Evolutionary conservation across 2,113 vertebrate species (phyloP).

Genomic region (Oncorhynchus keta): DNA sequence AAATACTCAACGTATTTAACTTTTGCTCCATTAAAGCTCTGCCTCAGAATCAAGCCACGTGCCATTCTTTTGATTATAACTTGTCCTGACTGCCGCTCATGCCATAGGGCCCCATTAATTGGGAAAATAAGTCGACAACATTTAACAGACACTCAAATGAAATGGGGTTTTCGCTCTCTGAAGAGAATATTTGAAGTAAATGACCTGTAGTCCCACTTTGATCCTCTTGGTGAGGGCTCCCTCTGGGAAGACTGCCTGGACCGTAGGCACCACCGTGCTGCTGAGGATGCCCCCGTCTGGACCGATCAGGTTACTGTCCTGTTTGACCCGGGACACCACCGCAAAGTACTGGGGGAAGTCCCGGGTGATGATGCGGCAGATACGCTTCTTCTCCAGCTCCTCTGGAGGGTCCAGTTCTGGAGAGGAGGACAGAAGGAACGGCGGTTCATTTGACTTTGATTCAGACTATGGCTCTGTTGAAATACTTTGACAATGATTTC

Average conservation of each 20-base stretch:
- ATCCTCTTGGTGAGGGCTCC: conserved; percentile 96
- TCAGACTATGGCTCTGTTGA: too few relatives aligned
- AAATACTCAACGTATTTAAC: too few relatives aligned
- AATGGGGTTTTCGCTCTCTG: too few relatives aligned
- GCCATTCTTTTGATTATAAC: too few relatives aligned
- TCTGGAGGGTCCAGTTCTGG: conserved; percentile 89
- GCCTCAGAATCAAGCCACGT: too few relatives aligned
- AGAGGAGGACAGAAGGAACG: not conserved
- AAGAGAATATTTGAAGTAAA: conserved; percentile 10
- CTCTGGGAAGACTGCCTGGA: conserved; percentile 95
- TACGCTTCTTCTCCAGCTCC: conserved; percentile 92
- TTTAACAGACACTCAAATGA: too few relatives aligned
- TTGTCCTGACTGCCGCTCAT: too few relatives aligned
- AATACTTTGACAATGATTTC: too few relatives aligned
- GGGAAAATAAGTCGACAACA: too few relatives aligned
- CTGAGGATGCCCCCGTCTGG: conserved; percentile 95
- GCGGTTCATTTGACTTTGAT: not conserved
- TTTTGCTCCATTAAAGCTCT: too few relatives aligned
- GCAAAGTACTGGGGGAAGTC: conserved; percentile 99
- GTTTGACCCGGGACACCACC: conserved; percentile 93
- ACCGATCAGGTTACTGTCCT: conserved; percentile 97
- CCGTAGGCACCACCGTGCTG: conserved; percentile 93
- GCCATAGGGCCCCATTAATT: too few relatives aligned
- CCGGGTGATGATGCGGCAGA: conserved; percentile 94
- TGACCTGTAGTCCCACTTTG: conserved; percentile 93